Base-by-base conservation (phyloP, 2,797 vertebrate genomes). In the Enoplosus armatus region DNA sequence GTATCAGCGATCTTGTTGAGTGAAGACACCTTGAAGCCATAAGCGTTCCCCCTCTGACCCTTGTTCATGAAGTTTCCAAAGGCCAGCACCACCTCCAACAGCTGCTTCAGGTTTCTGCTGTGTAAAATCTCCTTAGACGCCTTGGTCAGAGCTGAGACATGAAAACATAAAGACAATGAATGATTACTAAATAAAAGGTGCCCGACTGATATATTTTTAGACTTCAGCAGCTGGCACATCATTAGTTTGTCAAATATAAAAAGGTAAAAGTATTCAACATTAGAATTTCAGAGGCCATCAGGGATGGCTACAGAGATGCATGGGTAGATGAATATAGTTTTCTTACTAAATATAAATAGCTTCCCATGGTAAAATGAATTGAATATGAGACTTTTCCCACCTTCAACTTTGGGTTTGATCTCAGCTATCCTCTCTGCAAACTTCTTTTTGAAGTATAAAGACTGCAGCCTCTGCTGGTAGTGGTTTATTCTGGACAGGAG, bases 1-100 rank as follows among this genome's bases (percentile, higher is more conserved):
- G 98, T 99, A 87, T 99, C 98, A 0, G 96, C 98, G 2, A 99
- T 99, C 95, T 99, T 99, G 95, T 99, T 99, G 79, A 99, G 97
- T 54, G 98, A 99, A 73, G 98, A 97, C 90, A 99, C 96, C 92
- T 98, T 99, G 92, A 99, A 99, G 82, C 98, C 98, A 0, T 97
- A 99, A 0, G 98, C 98, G 0, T 98, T 99, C 41, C 98, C 98
- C 90, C 98, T 96, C 92, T 98, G 98, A 80, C 98, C 98, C 89
- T 99, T 99, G 93, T 99, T 99, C 98, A 99, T 99, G 93, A 98
- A 99, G 96, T 99, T 99, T 67, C 98, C 98, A 27, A 99, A 98
- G n/a, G 98, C 98, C 91, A 99, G 93, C 77, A 99, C 98, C 90
- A 99, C 98, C 90, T 99, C 98, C 85, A 99, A 75, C 83, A 99